These are phyloP conservation scores for Mystacornis crossleyi DNA, from an alignment of 2,113 vertebrate genomes.

Conservation along the genomic window DNA sequence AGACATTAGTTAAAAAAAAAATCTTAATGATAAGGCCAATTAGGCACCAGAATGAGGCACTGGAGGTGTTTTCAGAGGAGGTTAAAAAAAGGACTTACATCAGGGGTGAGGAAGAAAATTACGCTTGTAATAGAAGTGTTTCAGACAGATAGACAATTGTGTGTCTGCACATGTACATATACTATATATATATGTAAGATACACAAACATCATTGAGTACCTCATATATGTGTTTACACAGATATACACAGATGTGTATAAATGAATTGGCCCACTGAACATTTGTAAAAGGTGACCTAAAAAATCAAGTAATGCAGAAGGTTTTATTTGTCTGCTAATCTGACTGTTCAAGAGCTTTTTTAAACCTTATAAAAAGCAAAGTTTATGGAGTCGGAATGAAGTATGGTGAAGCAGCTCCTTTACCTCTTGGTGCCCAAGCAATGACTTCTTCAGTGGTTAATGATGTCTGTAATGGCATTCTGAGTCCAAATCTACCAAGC, in stretches of 20 bases:
- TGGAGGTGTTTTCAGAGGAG: constrained; percentile 26
- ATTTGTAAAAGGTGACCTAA: neutral
- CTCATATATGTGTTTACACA: neutral
- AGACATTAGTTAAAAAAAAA: constrained; percentile 51
- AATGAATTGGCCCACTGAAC: neutral
- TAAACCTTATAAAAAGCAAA: neutral
- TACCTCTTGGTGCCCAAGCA: neutral
- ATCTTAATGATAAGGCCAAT: constrained; percentile 50
- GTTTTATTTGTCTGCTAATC: neutral
- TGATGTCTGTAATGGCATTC: neutral
- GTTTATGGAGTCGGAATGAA: neutral
- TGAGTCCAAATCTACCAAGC: neutral
- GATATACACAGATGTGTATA: neutral
- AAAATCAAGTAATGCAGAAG: neutral
- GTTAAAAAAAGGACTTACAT: neutral
- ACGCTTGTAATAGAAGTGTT: neutral
- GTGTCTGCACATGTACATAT: accelerated
- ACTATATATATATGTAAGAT: neutral
- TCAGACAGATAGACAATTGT: neutral
- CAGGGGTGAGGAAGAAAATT: neutral
- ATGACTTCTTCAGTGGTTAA: neutral
- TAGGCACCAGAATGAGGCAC: constrained; percentile 41
- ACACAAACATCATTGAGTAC: neutral
- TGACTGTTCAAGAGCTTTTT: neutral
- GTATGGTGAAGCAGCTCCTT: neutral